Percentiles rank a stretch among this genome's conserved stretches.
Conservation (phyloP, 2,888 invertebrate genomes). For the Leucozona laternaria region DNA sequence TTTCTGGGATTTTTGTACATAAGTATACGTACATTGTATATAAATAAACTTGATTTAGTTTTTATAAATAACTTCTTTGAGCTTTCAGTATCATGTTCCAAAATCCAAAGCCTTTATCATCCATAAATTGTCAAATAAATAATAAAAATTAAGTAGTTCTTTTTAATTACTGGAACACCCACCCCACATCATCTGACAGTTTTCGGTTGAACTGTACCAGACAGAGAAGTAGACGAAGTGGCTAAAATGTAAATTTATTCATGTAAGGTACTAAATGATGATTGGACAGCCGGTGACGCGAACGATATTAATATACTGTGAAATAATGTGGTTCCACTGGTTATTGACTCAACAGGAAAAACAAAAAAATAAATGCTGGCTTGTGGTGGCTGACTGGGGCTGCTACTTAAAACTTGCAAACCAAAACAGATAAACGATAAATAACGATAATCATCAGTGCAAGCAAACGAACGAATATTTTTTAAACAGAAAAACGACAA, state of each 20-base stretch:
- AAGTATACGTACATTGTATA: too few species aligned
- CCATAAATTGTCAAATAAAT: not conserved
- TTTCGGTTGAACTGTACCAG: conserved; percentile 31
- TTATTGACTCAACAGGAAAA: conserved; percentile 56
- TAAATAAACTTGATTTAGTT: too few species aligned
- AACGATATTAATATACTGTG: conserved; percentile 21
- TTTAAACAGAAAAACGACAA: not conserved
- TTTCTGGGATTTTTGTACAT: too few species aligned
- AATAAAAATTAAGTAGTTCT: not conserved
- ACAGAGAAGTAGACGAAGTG: conserved; percentile 31
- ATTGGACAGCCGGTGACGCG: conserved; percentile 30
- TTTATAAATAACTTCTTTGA: too few species aligned
- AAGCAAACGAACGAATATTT: conserved; percentile 1
- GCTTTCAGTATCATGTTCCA: not conserved
- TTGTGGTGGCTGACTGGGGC: not conserved
- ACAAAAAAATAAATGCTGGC: conserved; percentile 1
- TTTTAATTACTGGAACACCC: conserved; percentile 7
- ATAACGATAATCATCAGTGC: not conserved
- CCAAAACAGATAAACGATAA: conserved; percentile 21
- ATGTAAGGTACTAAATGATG: conserved; percentile 47
- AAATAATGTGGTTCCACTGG: conserved; percentile 59
- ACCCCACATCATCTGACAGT: conserved; percentile 34
- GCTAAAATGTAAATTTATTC: conserved; percentile 58
- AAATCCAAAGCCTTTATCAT: not conserved
- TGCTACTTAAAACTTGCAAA: conserved; percentile 10